A percentile compares a stretch with the other conserved stretches of the same genome.
These are phyloP conservation scores for Clistopyga incitator DNA, from an alignment of 2,888 invertebrate genomes.

Conservation along the genomic window DNA sequence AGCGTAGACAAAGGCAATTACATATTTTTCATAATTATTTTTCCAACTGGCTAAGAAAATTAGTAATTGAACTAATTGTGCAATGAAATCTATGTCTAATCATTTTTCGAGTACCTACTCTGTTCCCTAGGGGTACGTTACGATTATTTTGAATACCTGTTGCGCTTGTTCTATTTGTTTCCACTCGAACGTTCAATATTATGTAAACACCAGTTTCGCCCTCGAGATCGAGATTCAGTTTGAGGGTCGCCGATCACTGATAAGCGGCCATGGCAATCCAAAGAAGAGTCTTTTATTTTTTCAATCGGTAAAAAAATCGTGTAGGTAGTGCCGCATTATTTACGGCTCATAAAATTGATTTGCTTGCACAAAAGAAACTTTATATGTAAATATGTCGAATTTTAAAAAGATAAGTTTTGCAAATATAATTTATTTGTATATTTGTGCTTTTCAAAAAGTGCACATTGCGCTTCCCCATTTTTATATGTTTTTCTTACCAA, in stretches of 20 bases:
- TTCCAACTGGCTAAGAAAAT: background rate
- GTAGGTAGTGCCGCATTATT: too few species aligned
- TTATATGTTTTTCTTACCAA: background rate
- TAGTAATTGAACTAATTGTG: background rate
- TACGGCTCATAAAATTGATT: too few species aligned
- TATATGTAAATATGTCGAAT: too few species aligned
- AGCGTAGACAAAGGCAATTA: background rate
- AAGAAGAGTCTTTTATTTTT: background rate
- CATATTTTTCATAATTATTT: background rate
- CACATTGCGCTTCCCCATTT: too few species aligned
- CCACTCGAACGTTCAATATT: background rate
- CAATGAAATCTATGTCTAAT: background rate
- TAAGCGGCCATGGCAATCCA: too few species aligned
- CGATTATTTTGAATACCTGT: background rate
- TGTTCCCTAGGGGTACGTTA: background rate
- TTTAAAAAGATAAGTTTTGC: too few species aligned
- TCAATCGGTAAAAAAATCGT: background rate
- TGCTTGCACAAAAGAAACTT: too few species aligned
- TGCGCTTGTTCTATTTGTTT: constrained; percentile 32
- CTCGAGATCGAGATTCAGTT: background rate
- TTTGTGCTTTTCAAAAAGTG: background rate
- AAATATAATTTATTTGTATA: too few species aligned
- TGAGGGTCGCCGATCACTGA: background rate
- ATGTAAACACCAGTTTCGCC: background rate
- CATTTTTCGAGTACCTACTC: background rate